Percentiles rank a stretch among this genome's conserved stretches.
These are phyloP conservation scores for Pempheris klunzingeri DNA, from an alignment of 2,797 vertebrate genomes.

Conservation along the genomic window DNA sequence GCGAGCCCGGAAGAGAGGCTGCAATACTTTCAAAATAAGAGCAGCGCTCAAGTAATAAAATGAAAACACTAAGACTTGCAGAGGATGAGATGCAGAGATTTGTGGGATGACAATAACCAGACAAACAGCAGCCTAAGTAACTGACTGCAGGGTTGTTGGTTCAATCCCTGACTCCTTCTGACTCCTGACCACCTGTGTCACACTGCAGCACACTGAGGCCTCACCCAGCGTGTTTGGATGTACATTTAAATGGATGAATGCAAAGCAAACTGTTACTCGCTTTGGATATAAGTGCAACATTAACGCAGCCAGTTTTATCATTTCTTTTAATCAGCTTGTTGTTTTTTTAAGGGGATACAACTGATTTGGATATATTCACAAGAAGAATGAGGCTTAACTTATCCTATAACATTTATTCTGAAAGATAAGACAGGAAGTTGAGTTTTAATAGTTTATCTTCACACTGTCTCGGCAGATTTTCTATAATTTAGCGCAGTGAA, in stretches of 20 bases:
- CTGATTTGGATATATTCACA: background rate
- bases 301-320: background rate
- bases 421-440: constrained; percentile 42
- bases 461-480: constrained; percentile 19
- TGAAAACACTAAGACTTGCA: background rate
- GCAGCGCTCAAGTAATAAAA: background rate
- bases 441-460: background rate
- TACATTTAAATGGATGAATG: background rate
- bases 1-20: background rate
- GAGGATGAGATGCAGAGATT: background rate
- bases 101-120: background rate
- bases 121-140: background rate
- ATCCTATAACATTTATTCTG: constrained; percentile 46
- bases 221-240: background rate
- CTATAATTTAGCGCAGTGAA: constrained; percentile 36
- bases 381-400: no score
- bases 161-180: background rate
- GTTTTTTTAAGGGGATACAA: background rate
- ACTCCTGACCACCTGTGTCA: background rate
- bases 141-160: background rate
- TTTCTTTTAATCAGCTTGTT: background rate
- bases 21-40: constrained; percentile 55
- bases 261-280: background rate
- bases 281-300: background rate
- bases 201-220: no score